These are phyloP conservation scores for Dione juno DNA, from an alignment of 2,888 invertebrate genomes.

Conservation along the genomic window DNA sequence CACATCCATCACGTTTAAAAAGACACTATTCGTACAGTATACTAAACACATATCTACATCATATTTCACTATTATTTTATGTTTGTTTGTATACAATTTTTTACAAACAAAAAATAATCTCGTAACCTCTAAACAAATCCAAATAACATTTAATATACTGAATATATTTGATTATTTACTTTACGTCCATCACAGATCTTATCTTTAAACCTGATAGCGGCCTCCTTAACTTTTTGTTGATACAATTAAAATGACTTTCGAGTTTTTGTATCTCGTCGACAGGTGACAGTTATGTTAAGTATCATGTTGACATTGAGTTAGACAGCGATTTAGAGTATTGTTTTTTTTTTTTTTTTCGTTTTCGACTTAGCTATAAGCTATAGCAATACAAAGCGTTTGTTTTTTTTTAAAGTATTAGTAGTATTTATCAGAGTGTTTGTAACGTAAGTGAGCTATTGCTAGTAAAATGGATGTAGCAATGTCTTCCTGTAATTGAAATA, in stretches of 20 bases:
- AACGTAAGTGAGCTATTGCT: no score
- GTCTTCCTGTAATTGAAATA: neutral
- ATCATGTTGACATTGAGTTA: conserved; percentile 36
- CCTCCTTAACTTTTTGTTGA: conserved; percentile 19
- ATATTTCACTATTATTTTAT: no score
- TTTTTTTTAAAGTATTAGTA: neutral
- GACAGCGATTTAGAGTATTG: conserved; percentile 6
- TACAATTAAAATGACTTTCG: conserved; percentile 10
- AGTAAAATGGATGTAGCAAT: neutral
- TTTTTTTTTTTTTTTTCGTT: neutral
- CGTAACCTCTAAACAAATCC: neutral
- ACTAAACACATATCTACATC: no score
- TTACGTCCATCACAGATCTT: conserved; percentile 3
- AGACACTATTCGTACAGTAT: no score
- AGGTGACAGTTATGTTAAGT: conserved; percentile 34
- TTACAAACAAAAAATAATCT: neutral
- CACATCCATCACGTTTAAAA: no score
- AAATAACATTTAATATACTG: conserved; percentile 2
- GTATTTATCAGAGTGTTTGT: no score
- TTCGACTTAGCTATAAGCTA: neutral
- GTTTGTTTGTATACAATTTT: no score
- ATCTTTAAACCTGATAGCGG: conserved; percentile 18
- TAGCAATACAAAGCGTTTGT: neutral
- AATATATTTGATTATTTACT: conserved; percentile 8
- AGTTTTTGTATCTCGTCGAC: conserved; percentile 21